These are phyloP conservation scores for Brachionus plicatilis DNA, from an alignment of 1,140 invertebrate species.

Conservation along the genomic window DNA sequence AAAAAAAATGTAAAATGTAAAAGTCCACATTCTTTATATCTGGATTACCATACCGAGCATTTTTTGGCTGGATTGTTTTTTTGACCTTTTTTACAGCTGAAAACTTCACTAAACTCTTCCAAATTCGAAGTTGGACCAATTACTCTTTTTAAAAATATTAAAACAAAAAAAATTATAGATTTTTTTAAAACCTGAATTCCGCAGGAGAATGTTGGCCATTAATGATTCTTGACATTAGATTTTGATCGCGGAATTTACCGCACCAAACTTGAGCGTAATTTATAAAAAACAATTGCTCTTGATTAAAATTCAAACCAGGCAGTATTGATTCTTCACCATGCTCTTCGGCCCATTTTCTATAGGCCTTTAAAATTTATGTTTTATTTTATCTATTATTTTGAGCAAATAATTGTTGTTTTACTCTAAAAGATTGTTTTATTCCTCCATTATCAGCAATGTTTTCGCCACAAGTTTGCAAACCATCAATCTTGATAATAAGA, in stretches of 20 bases:
- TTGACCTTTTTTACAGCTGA: slow-evolving; percentile 8
- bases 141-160: neutral
- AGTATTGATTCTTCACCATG: slow-evolving; percentile 54
- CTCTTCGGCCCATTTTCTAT: slow-evolving; percentile 49
- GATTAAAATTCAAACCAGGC: slow-evolving; percentile 62
- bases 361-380: slow-evolving; percentile 51
- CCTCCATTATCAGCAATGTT: slow-evolving; percentile 61
- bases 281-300: slow-evolving; percentile 68
- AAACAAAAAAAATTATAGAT: neutral
- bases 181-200: slow-evolving; percentile 49
- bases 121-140: slow-evolving; percentile 39
- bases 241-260: slow-evolving; percentile 56
- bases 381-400: too few relatives aligned
- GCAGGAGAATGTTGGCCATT: slow-evolving; percentile 58
- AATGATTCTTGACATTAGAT: slow-evolving; percentile 54
- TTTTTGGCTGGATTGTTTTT: slow-evolving; percentile 36
- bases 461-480: slow-evolving; percentile 57
- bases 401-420: slow-evolving; percentile 39
- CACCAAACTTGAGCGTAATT: slow-evolving; percentile 66
- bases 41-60: slow-evolving; percentile 36
- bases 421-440: slow-evolving; percentile 54
- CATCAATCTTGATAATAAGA: slow-evolving; percentile 52
- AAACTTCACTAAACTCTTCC: slow-evolving; percentile 23
- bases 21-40: neutral
- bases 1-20: neutral